phyloP scores from a whole-genome alignment of 2,888 invertebrate species.

The Thymelicus sylvestris region DNA sequence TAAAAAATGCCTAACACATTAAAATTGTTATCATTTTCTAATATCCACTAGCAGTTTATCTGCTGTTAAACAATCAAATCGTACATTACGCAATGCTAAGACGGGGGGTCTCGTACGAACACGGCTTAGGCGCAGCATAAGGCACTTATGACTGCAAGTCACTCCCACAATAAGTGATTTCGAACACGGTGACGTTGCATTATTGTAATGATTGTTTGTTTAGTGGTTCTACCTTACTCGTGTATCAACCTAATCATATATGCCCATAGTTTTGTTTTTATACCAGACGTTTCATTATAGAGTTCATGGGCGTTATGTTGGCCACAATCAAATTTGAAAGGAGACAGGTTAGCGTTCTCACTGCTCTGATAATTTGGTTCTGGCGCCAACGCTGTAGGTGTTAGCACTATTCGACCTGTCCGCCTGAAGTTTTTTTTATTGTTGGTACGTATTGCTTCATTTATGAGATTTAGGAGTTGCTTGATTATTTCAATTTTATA shows the following conservation, averaged over 20 bases:
- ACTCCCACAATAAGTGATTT: conserved; percentile 83
- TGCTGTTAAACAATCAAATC: conserved; percentile 43
- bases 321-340: conserved; percentile 83
- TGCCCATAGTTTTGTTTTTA: conserved; percentile 84
- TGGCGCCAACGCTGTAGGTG: conserved; percentile 73
- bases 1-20: not conserved
- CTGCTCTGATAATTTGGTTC: conserved; percentile 74
- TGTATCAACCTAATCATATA: conserved; percentile 84
- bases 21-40: not conserved
- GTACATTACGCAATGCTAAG: conserved; percentile 50
- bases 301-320: conserved; percentile 84
- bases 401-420: conserved; percentile 56
- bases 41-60: conserved; percentile 26
- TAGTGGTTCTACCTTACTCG: conserved; percentile 83
- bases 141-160: conserved; percentile 79
- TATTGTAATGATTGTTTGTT: conserved; percentile 84
- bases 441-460: conserved; percentile 54
- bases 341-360: conserved; percentile 76
- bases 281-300: conserved; percentile 80
- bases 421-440: conserved; percentile 56
- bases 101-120: conserved; percentile 54
- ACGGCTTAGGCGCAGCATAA: conserved; percentile 62
- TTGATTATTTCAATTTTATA: conserved; percentile 8
- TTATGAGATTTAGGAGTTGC: conserved; percentile 42
- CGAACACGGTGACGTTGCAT: conserved; percentile 78